Evolutionary conservation across 2,888 invertebrate genomes (phyloP).

Genomic region (Athalia circularis): DNA sequence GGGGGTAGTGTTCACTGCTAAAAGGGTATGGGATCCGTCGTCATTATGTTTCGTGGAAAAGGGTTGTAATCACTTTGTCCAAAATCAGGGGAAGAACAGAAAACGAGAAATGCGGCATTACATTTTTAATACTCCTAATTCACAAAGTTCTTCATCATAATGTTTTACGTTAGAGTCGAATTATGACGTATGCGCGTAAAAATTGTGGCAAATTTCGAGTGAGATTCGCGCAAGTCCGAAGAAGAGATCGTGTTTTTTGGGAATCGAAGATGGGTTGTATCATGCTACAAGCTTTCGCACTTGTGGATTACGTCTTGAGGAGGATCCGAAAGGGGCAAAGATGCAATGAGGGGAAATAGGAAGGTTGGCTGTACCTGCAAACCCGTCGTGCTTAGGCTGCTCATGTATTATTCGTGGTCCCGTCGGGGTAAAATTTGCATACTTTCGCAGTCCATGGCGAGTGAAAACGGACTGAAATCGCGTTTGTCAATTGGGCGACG

Average conservation of each 20-base stretch:
- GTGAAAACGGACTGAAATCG: conserved; percentile 54
- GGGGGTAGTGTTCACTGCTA: background rate
- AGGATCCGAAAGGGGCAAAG: background rate
- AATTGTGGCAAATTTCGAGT: too few species aligned
- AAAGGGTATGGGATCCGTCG: conserved; percentile 18
- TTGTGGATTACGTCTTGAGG: background rate
- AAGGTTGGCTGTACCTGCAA: conserved; percentile 28
- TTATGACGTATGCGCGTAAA: too few species aligned
- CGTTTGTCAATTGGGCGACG: conserved; percentile 50
- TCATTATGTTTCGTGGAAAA: conserved; percentile 8
- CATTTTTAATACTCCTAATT: too few species aligned
- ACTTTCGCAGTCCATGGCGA: conserved; percentile 55
- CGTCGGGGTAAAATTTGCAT: conserved; percentile 54
- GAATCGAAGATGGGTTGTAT: too few species aligned
- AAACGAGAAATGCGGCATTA: too few species aligned
- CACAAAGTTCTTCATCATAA: too few species aligned
- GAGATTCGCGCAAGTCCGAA: too few species aligned
- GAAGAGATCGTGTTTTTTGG: too few species aligned
- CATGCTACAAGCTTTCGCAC: background rate
- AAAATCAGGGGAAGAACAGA: too few species aligned
- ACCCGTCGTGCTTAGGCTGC: conserved; percentile 46
- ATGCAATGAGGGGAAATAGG: conserved; percentile 1
- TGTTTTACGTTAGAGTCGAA: too few species aligned
- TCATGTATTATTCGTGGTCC: conserved; percentile 55
- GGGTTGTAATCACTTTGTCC: background rate